phyloP scores from a whole-genome alignment of 2,888 invertebrate genomes.

The Girardia tigrina region DNA sequence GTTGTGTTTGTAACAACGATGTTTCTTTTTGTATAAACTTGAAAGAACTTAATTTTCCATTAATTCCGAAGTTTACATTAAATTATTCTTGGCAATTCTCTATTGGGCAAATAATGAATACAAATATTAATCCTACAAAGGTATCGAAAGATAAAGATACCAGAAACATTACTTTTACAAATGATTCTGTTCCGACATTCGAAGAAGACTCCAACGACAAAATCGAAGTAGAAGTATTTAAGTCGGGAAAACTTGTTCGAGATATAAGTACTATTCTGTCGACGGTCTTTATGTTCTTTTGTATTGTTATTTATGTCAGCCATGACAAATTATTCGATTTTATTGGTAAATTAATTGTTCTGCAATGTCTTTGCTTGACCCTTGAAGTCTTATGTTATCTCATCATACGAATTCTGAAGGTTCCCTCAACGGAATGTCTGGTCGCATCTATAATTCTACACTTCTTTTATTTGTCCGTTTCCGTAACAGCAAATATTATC shows the following conservation, averaged over 20 bases:
- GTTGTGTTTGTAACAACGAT: background rate
- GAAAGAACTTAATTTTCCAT: background rate
- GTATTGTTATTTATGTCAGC: background rate
- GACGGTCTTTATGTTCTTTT: background rate
- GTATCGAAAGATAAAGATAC: too few species aligned
- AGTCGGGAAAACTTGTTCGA: background rate
- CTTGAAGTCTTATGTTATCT: conserved; percentile 5
- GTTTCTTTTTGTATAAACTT: background rate
- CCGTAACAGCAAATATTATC: background rate
- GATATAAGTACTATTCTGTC: background rate
- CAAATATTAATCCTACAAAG: too few species aligned
- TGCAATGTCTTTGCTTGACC: background rate
- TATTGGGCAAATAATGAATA: too few species aligned
- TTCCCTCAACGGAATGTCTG: background rate
- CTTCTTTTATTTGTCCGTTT: background rate
- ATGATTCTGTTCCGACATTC: too few species aligned
- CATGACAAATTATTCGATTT: background rate
- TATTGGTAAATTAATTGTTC: background rate
- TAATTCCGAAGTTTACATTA: background rate
- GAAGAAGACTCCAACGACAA: background rate
- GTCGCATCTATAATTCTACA: background rate
- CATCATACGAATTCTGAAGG: background rate
- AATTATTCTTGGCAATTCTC: background rate
- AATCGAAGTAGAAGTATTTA: background rate
- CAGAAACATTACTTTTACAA: too few species aligned